Conservation (phyloP, 2,113 vertebrate species). For the Pterophyllum scalare region DNA sequence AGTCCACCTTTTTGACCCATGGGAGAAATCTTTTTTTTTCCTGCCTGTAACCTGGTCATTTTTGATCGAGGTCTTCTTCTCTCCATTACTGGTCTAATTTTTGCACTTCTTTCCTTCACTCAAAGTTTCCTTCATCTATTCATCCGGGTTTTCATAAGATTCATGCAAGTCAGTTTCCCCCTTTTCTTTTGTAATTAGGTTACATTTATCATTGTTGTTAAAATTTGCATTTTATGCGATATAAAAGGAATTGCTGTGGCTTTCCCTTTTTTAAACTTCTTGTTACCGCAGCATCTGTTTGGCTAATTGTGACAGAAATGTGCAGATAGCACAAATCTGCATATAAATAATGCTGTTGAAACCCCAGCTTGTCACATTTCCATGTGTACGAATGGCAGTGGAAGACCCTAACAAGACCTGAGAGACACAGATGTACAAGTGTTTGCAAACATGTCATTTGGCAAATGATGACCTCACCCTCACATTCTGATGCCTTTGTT, state of each 20-base stretch:
- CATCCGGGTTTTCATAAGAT: neutral
- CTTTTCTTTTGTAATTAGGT: neutral
- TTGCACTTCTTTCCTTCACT: neutral
- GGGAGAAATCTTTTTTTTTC: neutral
- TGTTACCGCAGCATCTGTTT: neutral
- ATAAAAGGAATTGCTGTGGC: neutral
- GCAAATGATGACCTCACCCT: neutral
- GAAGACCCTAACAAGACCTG: neutral
- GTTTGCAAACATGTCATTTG: slow-evolving; percentile 5
- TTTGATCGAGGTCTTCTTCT: neutral
- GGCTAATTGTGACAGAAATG: neutral
- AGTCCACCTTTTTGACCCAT: neutral
- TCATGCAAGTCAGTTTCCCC: neutral
- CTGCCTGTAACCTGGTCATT: neutral
- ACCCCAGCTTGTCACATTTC: neutral
- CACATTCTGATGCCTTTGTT: neutral
- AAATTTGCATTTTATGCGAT: neutral
- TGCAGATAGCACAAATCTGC: neutral
- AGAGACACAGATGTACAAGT: neutral
- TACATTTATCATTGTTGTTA: neutral
- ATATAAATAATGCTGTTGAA: neutral
- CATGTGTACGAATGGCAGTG: neutral
- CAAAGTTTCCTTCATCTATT: neutral
- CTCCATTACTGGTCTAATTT: neutral
- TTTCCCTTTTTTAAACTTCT: neutral